Percentiles rank a stretch among this genome's conserved stretches.
phyloP scores from a whole-genome alignment of 2,113 vertebrate species.

The Hippopotamus amphibius region DNA sequence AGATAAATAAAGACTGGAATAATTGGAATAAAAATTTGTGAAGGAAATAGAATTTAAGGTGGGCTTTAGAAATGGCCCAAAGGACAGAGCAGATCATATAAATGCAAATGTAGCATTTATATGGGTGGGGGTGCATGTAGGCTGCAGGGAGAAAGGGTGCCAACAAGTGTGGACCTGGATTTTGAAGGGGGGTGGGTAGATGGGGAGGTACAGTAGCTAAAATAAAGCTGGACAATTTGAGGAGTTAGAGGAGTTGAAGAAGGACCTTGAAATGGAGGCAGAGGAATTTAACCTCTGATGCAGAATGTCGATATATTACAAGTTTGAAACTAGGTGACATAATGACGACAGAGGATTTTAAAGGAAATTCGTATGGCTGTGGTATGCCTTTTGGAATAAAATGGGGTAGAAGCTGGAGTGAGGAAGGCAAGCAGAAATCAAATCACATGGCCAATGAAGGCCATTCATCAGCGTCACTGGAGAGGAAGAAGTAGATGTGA shows the following conservation, averaged over 20 bases:
- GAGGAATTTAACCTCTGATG: background rate
- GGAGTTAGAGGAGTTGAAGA: background rate
- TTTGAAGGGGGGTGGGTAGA: background rate
- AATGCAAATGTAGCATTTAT: background rate
- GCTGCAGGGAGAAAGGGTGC: background rate
- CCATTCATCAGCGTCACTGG: background rate
- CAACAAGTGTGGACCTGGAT: background rate
- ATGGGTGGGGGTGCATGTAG: background rate
- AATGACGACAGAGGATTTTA: background rate
- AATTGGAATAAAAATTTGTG: background rate
- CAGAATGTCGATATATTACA: background rate
- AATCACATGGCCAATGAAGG: background rate
- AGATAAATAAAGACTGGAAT: background rate
- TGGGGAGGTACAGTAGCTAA: background rate
- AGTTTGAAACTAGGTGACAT: background rate
- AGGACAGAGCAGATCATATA: background rate
- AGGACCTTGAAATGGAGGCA: background rate
- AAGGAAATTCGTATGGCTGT: background rate
- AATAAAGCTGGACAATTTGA: background rate
- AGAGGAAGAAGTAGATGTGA: background rate
- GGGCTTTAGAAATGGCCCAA: background rate
- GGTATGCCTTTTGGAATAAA: background rate
- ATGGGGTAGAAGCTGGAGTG: background rate
- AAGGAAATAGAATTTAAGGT: background rate
- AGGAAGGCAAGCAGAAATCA: background rate